Evolutionary conservation across 2,797 vertebrate species (phyloP), one percentile per base, ranked within the genome.

Genomic region (Simalia tracyae): DNA sequence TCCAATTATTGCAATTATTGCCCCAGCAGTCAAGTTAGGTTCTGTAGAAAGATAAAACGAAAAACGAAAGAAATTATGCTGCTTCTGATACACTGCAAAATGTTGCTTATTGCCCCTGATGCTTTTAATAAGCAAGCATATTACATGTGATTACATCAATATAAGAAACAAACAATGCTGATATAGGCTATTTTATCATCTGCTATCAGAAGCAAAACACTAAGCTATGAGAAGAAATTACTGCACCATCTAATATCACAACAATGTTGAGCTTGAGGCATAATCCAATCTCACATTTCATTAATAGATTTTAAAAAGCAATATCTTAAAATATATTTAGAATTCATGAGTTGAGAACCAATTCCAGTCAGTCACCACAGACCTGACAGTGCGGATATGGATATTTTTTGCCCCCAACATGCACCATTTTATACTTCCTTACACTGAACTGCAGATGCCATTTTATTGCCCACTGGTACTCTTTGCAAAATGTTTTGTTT

Each of bases 21-120:
- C 7, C 1, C 0, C 0, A 76, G 31, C 42, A 22, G 8, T 42
- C 0, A 3, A 76, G 7, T 76, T 22, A 42, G 36, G 36, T 10
- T 76, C 36, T 76, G 72, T 42, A 22, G 72, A 76, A 76, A 76
- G 72, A 76, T 8, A 22, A 42, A 42, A 76, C 42, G 36, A 36
- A 72, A 50, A 50, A 50, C 7, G 50, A 50, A 72, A 36, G 2
- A 76, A 22, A 76, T 76, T 76, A 76, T 76, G 17, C 42, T 76
- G 7, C 1, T 42, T 42, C 72, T 22, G 17, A 76, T 76, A 9
- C 6, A 36, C 66, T 72, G 50, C 89, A 86, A 90, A 86, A 66
- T 66, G 19, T 42, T 76, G 57, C 15, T 59, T 42, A 22, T 76
- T 42, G 36, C 24, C 86, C 56, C 59, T 89, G 56, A 10, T 46